Evolutionary conservation across 2,888 invertebrate species (phyloP).

Genomic region (Cephus rjabovi): DNA sequence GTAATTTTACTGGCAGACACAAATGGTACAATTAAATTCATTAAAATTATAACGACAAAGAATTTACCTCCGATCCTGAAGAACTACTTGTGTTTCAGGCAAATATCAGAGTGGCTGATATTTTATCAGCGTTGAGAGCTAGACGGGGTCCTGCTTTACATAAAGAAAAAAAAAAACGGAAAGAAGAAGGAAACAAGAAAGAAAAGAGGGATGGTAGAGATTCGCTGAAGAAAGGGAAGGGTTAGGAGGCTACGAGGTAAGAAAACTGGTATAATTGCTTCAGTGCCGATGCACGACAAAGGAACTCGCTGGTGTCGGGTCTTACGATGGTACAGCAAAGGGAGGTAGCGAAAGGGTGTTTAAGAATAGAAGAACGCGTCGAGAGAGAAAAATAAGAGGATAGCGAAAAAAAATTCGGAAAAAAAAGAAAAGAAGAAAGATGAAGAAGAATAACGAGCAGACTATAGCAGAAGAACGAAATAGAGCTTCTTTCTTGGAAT

Average conservation of each 20-base stretch:
- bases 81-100: background rate
- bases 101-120: background rate
- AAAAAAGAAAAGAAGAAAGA: background rate
- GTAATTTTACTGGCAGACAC: background rate
- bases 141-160: background rate
- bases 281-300: constrained; percentile 28
- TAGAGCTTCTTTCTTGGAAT: background rate
- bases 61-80: background rate
- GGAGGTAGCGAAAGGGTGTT: constrained; percentile 7
- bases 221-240: background rate
- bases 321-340: constrained; percentile 18
- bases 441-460: constrained; percentile 1
- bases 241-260: constrained; percentile 11
- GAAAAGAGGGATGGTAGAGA: background rate
- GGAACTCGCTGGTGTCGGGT: constrained; percentile 22
- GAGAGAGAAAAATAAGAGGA: background rate
- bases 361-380: constrained; percentile 5
- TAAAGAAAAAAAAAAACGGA: background rate
- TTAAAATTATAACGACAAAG: background rate
- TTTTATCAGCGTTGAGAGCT: background rate
- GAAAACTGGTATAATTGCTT: constrained; percentile 30
- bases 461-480: background rate
- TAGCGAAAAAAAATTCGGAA: background rate
- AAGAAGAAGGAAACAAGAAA: background rate
- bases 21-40: background rate